Conservation (phyloP, 1,140 invertebrate genomes). For the Neodiprion lecontei region DNA sequence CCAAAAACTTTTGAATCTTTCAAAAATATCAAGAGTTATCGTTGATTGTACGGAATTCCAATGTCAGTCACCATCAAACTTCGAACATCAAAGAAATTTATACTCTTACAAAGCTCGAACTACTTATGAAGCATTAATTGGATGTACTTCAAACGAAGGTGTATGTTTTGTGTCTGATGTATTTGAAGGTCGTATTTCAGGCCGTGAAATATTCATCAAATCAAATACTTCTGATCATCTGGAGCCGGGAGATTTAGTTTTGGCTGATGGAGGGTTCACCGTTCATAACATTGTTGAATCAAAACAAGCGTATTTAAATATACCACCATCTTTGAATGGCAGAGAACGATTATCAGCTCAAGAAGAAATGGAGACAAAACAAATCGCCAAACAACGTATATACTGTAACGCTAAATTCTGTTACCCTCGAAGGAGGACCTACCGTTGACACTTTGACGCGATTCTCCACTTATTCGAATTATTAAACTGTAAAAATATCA, state of each 20-base stretch:
- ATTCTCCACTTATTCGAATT: too few species aligned
- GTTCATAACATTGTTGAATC: too few species aligned
- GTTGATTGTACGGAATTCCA: not conserved
- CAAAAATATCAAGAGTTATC: conserved; percentile 30
- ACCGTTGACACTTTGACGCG: too few species aligned
- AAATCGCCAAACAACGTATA: too few species aligned
- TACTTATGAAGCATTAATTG: conserved; percentile 29
- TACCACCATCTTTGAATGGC: conserved; percentile 18
- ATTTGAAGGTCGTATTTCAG: conserved; percentile 28
- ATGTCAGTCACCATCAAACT: conserved; percentile 24
- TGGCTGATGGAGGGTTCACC: conserved; percentile 12
- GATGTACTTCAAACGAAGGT: conserved; percentile 27
- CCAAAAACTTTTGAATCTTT: conserved; percentile 25
- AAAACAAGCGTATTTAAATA: too few species aligned
- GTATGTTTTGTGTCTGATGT: conserved; percentile 21
- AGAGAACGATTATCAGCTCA: conserved; percentile 24
- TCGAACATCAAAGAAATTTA: conserved; percentile 24
- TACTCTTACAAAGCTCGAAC: conserved; percentile 18
- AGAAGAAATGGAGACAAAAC: conserved; percentile 3
- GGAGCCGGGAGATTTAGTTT: conserved; percentile 29
- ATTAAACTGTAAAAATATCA: too few species aligned
- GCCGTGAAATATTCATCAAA: conserved; percentile 1
- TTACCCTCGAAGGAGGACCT: too few species aligned
- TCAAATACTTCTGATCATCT: conserved; percentile 27
- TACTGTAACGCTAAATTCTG: too few species aligned